phyloP scores from a whole-genome alignment of 2,888 invertebrate genomes.

The Drosophila neotestacea region DNA sequence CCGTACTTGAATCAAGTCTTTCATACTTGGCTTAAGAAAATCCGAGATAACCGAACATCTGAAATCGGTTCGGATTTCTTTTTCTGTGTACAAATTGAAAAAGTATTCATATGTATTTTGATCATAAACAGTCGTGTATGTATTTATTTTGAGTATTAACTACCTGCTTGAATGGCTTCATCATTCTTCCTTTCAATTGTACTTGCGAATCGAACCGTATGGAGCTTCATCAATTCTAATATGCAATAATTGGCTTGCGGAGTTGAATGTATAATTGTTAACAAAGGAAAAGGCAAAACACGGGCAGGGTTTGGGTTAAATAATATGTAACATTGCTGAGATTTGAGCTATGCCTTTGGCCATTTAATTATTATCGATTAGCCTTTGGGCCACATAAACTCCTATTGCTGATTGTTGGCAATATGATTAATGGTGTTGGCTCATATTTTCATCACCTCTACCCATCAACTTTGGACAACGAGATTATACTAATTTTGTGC shows the following conservation, averaged over 20 bases:
- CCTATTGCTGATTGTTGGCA: background rate
- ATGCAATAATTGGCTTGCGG: constrained; percentile 7
- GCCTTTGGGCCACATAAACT: constrained; percentile 2
- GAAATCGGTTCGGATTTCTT: too few species aligned
- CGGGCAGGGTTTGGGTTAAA: background rate
- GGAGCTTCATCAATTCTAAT: constrained; percentile 22
- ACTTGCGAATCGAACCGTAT: background rate
- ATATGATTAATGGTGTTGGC: constrained; percentile 19
- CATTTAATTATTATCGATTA: constrained; percentile 29
- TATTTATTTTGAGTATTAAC: background rate
- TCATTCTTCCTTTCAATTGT: background rate
- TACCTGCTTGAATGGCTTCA: constrained; percentile 4
- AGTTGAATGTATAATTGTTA: constrained; percentile 18
- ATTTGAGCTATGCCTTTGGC: constrained; percentile 7
- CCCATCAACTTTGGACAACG: background rate
- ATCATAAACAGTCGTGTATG: background rate
- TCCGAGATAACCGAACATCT: too few species aligned
- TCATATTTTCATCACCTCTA: constrained; percentile 9
- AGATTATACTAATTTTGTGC: background rate
- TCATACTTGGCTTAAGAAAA: too few species aligned
- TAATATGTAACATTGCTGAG: constrained; percentile 10
- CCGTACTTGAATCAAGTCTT: too few species aligned
- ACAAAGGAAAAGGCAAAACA: background rate
- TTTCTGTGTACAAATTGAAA: too few species aligned
- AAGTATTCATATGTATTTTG: background rate